Evolutionary conservation across 2,113 vertebrate species (phyloP), one percentile per base, ranked within the genome.

Genomic region (Sorex araneus): DNA sequence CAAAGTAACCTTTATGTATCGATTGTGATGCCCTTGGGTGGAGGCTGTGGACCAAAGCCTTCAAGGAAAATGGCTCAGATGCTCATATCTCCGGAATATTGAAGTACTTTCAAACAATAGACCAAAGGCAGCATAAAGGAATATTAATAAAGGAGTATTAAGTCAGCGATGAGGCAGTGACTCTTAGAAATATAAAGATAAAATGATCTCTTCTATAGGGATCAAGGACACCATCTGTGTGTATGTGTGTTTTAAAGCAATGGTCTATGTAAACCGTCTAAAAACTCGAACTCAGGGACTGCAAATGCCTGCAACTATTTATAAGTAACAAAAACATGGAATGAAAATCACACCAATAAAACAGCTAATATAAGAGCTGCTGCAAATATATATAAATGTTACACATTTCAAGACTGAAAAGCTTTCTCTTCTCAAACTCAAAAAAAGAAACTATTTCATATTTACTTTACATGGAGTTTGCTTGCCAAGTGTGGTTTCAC

Each of bases 401-500:
- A 94, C 85, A 79, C 64, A 16, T 70, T 84, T 96, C 91, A 93
- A 18, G 16, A 95, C 30, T 79, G 94, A 92, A 94, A 95, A 94
- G 40, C 77, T 92, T 96, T 96, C 94, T 95, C 91, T 6, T 90
- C 90, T 92, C 78, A 83, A 95, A 91, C 92, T 97, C 90, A 95
- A 78, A 97, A 96, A 95, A 93, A 74, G 88, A 94, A 73, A 93
- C 94, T 97, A 93, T 90, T 97, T 97, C 95, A 96, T 94, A 97
- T 97, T 97, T 97, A 79, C 93, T 96, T 96, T 93, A 86, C 95
- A 89, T 85, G 89, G 89, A 30, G 92, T 45, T 97, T 94, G 70
- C 81, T 94, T 93, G 95, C 96, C 94, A 98, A 87, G 93, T 92
- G 84, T 89, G 89, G 95, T 92, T 94, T 96, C 95, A 97, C 95